Percentiles rank a stretch among this genome's conserved stretches.
These are phyloP conservation scores for Lymantria dispar DNA, from an alignment of 2,888 invertebrate species.

Conservation along the genomic window DNA sequence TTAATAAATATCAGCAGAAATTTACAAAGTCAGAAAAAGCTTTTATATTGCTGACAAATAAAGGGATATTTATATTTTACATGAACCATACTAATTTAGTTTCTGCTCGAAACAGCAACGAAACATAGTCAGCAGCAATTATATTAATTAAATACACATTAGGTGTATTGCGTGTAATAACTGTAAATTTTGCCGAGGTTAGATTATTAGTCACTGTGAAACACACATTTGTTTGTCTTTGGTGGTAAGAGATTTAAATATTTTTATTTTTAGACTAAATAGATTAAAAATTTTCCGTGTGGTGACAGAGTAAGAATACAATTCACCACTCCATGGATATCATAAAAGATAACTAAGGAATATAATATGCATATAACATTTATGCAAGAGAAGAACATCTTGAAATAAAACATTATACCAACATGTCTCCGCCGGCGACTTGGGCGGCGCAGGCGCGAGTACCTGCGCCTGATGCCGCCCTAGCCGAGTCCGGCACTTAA, in stretches of 20 bases:
- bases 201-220: background rate
- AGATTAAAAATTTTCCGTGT: no score
- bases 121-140: background rate
- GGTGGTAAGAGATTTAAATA: background rate
- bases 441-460: no score
- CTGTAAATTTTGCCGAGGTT: background rate
- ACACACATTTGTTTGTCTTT: background rate
- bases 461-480: no score
- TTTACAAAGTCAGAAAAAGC: background rate
- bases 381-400: no score
- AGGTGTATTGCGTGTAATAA: background rate
- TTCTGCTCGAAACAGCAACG: background rate
- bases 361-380: no score
- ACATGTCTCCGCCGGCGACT: no score
- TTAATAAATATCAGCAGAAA: background rate
- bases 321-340: no score
- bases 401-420: no score
- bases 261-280: no score
- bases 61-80: background rate
- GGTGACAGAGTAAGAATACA: no score
- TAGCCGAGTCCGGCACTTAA: no score
- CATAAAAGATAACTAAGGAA: no score
- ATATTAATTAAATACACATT: background rate
- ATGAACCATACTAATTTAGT: background rate
- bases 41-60: background rate